Base-by-base conservation (phyloP, 2,797 vertebrate species). In the Enteromius afrohamiltoni region DNA sequence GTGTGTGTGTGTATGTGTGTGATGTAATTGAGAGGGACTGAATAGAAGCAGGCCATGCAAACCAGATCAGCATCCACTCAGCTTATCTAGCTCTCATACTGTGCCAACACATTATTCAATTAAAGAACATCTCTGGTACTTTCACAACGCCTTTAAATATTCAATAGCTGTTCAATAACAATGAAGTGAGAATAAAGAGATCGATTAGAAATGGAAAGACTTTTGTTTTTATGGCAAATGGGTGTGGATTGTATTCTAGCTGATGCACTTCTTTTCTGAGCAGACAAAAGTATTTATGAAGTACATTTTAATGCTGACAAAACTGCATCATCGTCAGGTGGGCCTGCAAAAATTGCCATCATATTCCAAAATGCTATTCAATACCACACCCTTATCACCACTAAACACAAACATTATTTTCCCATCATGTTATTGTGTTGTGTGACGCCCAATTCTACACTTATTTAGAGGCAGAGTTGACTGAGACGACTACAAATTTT, bases 41-140 rank as follows among this genome's bases (percentile, higher is more conserved):
- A 87, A 85, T 77, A 79, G 51, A 49, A 83, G 42, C 83, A 86
- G 86, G 82, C 77, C 79, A 84, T 60, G 62, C 58, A 84, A 79
- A 82, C 76, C 62, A 34, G 34, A 80, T 82, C 34, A 85, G 79
- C 70, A 82, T 81, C 53, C 55, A 74, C 82, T 83, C 31, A 77
- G 26, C 31, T 71, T 78, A 77, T 78, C 65, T 14, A 14, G 40
- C 53, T 34, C 75, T 70, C 47, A 58, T 47, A 60, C 67, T 2
- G 40, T 6, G 53, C 75, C 47, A 69, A 60, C 74, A 60, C 29
- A 55, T 65, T 67, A 76, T 82, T 67, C 71, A 40, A 82, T 65
- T 40, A 67, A 13, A 51, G 31, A 74, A 40, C 23, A 40, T 60
- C 51, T 76, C 60, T 29, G n/a, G 21, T 75, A 67, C 45, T 42